Percentiles rank a stretch among this genome's conserved stretches.
Evolutionary conservation across 1,140 invertebrate genomes (phyloP).

Genomic region (Pseudomyrmex cubaensis): DNA sequence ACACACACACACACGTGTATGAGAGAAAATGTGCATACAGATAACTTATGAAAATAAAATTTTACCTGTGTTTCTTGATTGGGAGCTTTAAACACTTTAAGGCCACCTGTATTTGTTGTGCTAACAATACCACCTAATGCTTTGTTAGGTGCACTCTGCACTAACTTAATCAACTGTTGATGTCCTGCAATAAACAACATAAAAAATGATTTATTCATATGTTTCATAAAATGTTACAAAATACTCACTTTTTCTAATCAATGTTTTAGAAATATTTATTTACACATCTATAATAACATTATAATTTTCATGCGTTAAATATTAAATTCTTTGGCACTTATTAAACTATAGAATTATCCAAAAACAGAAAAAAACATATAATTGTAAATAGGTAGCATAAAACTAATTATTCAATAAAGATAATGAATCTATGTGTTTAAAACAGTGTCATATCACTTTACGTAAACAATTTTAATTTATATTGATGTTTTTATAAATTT

Average conservation of each 20-base stretch:
- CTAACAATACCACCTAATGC: constrained; percentile 83
- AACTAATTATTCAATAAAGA: too few relatives aligned
- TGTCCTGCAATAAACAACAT: constrained; percentile 84
- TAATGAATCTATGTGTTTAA: too few relatives aligned
- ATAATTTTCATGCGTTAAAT: too few relatives aligned
- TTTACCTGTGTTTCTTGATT: constrained; percentile 82
- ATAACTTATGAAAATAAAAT: neutral
- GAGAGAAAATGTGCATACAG: too few relatives aligned
- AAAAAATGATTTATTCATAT: too few relatives aligned
- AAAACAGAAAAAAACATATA: too few relatives aligned
- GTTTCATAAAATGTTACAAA: too few relatives aligned
- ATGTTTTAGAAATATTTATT: neutral
- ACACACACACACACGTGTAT: too few relatives aligned
- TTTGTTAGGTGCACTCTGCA: constrained; percentile 86
- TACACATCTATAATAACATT: neutral
- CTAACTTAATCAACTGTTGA: constrained; percentile 88
- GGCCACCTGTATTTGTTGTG: constrained; percentile 82
- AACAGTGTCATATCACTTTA: too few relatives aligned
- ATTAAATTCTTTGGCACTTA: too few relatives aligned
- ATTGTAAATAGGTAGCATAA: too few relatives aligned
- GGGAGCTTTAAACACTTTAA: constrained; percentile 86
- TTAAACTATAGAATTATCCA: too few relatives aligned
- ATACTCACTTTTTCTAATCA: neutral
- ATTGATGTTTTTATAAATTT: neutral
- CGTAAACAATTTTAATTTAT: neutral